Base-by-base conservation (phyloP, 2,888 invertebrate genomes). In the Agapetus fuscipes region DNA sequence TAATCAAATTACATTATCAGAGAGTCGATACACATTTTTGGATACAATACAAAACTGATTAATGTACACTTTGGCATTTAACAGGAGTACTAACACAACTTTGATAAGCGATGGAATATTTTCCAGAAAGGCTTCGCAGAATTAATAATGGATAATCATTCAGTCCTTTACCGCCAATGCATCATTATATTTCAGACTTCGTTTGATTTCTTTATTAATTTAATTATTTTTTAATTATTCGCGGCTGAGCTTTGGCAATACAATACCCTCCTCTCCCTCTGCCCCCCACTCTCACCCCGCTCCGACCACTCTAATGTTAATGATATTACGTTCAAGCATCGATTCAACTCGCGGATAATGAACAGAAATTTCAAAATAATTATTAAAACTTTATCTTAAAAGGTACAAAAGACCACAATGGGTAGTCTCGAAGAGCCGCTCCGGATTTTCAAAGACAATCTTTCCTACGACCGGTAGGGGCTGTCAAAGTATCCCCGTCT, bases 241-340 rank as follows among this genome's bases (percentile, higher is more conserved):
- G 26, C 34, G 14, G 37, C 34, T 34, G 14, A 49, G 45, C 54
- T 9, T 13, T 24, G 30, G 41, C 37, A 41, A 36, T 41, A 41
- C 33, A 35, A 33, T 31, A 36, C 35, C 27, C 33, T 20, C 16
- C 10, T 50, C 54, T 48, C 37, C 29, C 16, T n/a, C n/a, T n/a
- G 26, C 32, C 20, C 30, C 14, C 41, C 43, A 49, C 51, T n/a
- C 10, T 50, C 54, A 48, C 37, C 29, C 16, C n/a, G n/a, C n/a
- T 17, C 32, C 20, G 30, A 15, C 41, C 43, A 49, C 51, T 55
- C 50, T 56, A 54, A 61, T 64, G 64, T 66, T 69, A 68, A 70
- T 68, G 66, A 67, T 69, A 69, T 66, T 43, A 47, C 44, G 38
- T 34, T 36, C 35, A 29, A 44, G 44, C 44, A 41, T 44, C 44